Evolutionary conservation across 2,888 invertebrate species (phyloP), one percentile per base, ranked within the genome.

Genomic region (Callimorpha dominula): DNA sequence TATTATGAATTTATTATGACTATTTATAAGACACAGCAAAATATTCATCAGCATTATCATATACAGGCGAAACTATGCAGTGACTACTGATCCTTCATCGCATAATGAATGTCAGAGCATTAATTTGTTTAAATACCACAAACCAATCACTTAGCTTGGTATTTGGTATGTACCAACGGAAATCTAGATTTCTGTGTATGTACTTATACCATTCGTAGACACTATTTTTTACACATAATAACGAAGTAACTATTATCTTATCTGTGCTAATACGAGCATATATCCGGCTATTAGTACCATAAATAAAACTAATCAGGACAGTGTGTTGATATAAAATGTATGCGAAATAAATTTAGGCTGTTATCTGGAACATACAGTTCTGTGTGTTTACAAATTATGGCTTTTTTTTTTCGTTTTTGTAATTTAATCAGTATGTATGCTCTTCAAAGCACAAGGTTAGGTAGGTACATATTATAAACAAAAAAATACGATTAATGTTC

Each of bases 311-410:
- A 60, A 60, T 60, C 60, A 31, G 31, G 65, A 65, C 50, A 65
- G 9, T 40, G 65, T 50, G 65, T 65, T 65, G 31, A 65, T 65
- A 50, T 50, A 65, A 50, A 65, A 17, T 83, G 81, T 81, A 78
- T 81, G 81, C 77, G 69, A 76, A 42, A 71, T 76, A 68, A 74
- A 76, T 82, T 80, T 76, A 79, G 71, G 71, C 57, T 73, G 80
- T 76, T 75, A 78, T 80, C 75, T 67, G 72, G 64, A 73, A 69
- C 76, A 74, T 73, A 67, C 67, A 74, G 72, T 76, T 77, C 79
- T 75, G 63, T 70, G 73, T 71, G 62, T 73, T 68, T 43, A 52
- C 40, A 14, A 49, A 31, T 31, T 57, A 65, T 17, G 74, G 66
- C n/a, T n/a, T 68, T 74, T 68, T n/a, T 31, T 54, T 57, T 60